Evolutionary conservation across 2,888 invertebrate genomes (phyloP), one percentile per base, ranked within the genome.

Genomic region (Drosophila siamana): DNA sequence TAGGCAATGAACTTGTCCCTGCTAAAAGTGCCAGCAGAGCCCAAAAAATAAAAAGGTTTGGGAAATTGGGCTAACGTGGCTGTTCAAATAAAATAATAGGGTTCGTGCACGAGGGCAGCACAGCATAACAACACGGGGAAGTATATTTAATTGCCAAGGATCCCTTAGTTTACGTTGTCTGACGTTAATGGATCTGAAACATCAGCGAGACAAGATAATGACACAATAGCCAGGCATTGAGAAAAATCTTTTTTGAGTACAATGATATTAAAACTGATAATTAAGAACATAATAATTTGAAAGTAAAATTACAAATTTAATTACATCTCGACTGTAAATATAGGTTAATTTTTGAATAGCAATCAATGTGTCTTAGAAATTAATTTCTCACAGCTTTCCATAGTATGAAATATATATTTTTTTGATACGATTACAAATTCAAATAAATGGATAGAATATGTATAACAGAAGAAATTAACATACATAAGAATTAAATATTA

Each of bases 1-100:
- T 57, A 52, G 55, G 57, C 63, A 70, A 66, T 76, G 36, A 76
- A 85, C 86, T 74, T 62, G 59, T 11, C 11, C 36, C 7, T 11
- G n/a, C 54, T 40, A 56, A 69, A 48, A 24, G 9, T 33, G 30
- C 19, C 22, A 33, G 33, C 6, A 60, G 6, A 15, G 0, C 16
- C 1, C 28, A 5, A 24, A 50, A 50, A 50, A 30, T 48, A 30
- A 30, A 4, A 6, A 19, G 26, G 15, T 11, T 41, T 19, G 9
- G 28, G 9, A 13, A 41, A 47, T 7, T 13, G 19, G 24, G n/a
- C 24, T 41, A 41, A 33, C 36, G 33, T 33, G 30, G 38, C 63
- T 51, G 15, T 11, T 24, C 54, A 44, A 26, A 7, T 36, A 22
- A 55, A 62, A 60, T 55, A 50, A 16, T 19, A 33, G 54, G 26